Conservation (phyloP, 1,140 invertebrate genomes). For the Globodera ellingtonae region DNA sequence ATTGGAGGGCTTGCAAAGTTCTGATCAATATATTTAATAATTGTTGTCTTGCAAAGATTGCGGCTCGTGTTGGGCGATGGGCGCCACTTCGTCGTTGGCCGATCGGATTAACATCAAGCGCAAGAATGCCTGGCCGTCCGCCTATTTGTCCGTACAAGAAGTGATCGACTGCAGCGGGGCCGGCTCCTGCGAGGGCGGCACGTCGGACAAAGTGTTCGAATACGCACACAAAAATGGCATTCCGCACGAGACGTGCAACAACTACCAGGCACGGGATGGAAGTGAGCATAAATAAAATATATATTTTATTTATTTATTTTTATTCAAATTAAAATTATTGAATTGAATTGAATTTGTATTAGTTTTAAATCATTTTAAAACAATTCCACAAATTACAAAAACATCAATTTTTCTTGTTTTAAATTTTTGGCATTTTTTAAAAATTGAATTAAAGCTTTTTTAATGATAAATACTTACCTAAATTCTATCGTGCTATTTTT, state of each 20-base stretch:
- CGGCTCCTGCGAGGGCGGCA: slow-evolving; percentile 67
- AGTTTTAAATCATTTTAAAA: too few species aligned
- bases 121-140: slow-evolving; percentile 68
- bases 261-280: slow-evolving; percentile 70
- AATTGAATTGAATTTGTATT: slow-evolving; percentile 5
- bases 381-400: too few species aligned
- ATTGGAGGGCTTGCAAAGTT: too few species aligned
- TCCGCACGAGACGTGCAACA: slow-evolving; percentile 69
- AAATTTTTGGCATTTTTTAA: too few species aligned
- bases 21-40: too few species aligned
- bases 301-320: background rate
- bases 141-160: slow-evolving; percentile 67
- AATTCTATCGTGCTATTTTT: too few species aligned
- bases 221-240: slow-evolving; percentile 67
- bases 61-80: slow-evolving; percentile 69
- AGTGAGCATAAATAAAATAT: slow-evolving; percentile 30
- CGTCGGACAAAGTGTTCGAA: slow-evolving; percentile 66
- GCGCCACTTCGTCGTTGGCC: slow-evolving; percentile 65
- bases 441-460: too few species aligned
- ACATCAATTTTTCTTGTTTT: too few species aligned
- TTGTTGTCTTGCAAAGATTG: slow-evolving; percentile 65
- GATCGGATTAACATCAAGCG: slow-evolving; percentile 70
- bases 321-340: background rate
- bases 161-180: slow-evolving; percentile 68
- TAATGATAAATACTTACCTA: too few species aligned